Conservation (phyloP, 2,113 vertebrate genomes). For the Glareola pratincola region DNA sequence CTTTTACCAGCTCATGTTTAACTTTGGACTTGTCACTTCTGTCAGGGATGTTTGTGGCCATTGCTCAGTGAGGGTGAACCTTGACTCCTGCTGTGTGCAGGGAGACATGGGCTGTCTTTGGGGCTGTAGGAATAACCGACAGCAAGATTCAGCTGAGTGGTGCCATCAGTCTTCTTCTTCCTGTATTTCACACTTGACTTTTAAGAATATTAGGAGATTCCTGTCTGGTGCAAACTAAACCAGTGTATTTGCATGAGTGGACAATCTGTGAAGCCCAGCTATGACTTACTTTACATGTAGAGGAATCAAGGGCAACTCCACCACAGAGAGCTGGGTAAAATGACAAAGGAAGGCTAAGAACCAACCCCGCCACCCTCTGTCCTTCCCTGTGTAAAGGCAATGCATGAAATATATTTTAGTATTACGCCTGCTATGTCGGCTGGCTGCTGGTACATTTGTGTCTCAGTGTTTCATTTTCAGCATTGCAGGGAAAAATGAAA, state of each 20-base stretch:
- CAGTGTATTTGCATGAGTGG: background rate
- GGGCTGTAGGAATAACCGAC: background rate
- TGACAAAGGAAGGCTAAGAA: background rate
- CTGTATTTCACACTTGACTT: background rate
- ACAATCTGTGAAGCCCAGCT: background rate
- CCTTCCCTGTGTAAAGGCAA: background rate
- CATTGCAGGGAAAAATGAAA: background rate
- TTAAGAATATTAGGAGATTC: background rate
- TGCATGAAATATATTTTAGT: background rate
- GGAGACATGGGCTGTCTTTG: background rate
- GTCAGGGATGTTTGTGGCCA: background rate
- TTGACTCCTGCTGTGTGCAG: background rate
- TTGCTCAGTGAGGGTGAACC: background rate
- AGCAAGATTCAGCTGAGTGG: background rate
- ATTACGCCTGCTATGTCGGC: background rate
- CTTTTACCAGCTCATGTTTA: background rate
- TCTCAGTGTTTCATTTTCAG: conserved; percentile 21
- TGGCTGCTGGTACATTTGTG: background rate
- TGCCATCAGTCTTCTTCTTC: conserved; percentile 15
- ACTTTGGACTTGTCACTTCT: background rate
- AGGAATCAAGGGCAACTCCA: background rate
- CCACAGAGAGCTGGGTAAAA: background rate
- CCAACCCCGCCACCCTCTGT: background rate
- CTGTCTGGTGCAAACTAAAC: background rate
- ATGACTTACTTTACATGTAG: background rate